These are phyloP conservation scores for Pseudopipra pipra DNA, from an alignment of 2,113 vertebrate species.

Conservation along the genomic window DNA sequence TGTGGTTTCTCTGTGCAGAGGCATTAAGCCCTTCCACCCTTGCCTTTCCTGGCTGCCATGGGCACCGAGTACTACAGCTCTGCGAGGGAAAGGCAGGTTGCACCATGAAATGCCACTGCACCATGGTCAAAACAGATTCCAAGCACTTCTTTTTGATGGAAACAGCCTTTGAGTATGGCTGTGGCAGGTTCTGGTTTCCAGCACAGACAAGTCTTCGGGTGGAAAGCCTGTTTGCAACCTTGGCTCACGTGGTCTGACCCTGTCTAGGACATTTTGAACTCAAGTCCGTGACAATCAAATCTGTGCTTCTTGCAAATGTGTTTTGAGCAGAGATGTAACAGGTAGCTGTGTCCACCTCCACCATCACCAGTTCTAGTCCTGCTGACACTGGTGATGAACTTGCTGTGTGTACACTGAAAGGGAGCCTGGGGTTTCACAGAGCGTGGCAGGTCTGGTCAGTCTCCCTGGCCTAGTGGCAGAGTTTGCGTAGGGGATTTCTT, in stretches of 20 bases:
- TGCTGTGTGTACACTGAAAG: fast-evolving
- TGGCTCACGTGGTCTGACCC: fast-evolving
- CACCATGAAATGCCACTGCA: fast-evolving
- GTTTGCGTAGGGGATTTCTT: no score
- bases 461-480: no score
- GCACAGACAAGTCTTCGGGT: fast-evolving
- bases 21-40: no score
- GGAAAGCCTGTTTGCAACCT: no score
- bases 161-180: no score
- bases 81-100: not conserved
- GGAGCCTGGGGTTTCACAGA: fast-evolving
- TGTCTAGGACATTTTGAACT: not conserved
- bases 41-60: not conserved
- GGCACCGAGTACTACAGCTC: fast-evolving
- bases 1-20: not conserved
- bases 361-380: fast-evolving
- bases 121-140: not conserved
- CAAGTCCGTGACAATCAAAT: not conserved
- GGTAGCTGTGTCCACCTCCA: no score
- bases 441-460: fast-evolving
- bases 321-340: not conserved
- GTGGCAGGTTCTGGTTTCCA: not conserved
- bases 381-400: fast-evolving
- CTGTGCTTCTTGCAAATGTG: fast-evolving
- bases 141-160: no score